Conservation (phyloP, 2,888 invertebrate genomes). For the Chirona hameri region DNA sequence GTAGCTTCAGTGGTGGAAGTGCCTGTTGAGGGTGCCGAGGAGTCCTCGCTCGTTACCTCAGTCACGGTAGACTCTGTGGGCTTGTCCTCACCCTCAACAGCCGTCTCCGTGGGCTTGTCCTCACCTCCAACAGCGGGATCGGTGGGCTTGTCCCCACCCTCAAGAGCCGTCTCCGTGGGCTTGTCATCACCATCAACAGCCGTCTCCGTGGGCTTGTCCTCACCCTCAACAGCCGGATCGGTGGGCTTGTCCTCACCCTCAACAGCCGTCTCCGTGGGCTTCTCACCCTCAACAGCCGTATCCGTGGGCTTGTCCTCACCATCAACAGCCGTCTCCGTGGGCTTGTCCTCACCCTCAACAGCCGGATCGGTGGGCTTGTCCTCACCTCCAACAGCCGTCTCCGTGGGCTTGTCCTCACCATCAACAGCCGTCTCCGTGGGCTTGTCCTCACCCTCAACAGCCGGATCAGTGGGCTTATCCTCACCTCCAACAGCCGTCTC, state of each 20-base stretch:
- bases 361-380: conserved; percentile 23
- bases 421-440: not conserved
- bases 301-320: too few species aligned
- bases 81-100: not conserved
- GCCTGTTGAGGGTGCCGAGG: not conserved
- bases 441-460: not conserved
- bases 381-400: not conserved
- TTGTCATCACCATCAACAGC: not conserved
- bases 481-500: not conserved
- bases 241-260: too few species aligned
- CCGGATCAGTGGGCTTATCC: not conserved
- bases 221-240: too few species aligned
- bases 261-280: too few species aligned
- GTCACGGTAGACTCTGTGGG: not conserved
- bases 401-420: not conserved
- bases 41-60: not conserved
- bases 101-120: conserved; percentile 9
- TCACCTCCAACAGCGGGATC: not conserved
- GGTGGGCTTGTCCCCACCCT: not conserved
- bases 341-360: not conserved
- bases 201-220: not conserved
- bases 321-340: not conserved
- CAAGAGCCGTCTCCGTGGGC: not conserved
- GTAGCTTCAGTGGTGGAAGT: not conserved
- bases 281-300: too few species aligned